Percentiles rank a stretch among this genome's conserved stretches.
Conservation (phyloP, 2,888 invertebrate species). For the Synergus gifuensis region DNA sequence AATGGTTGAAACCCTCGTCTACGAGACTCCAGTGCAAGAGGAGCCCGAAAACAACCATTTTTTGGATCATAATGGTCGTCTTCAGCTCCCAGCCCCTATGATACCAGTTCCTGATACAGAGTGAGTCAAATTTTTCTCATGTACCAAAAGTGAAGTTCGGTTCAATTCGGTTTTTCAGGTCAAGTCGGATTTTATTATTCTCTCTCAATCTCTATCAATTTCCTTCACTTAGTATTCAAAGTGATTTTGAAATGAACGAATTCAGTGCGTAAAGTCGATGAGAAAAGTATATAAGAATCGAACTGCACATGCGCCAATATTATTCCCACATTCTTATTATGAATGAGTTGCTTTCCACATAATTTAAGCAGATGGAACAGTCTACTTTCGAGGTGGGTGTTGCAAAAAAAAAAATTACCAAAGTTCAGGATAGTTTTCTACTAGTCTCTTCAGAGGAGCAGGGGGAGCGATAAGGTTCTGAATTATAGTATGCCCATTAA, state of each 20-base stretch:
- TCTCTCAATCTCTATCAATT: no score
- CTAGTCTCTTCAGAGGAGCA: not conserved
- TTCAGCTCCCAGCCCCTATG: slow-evolving; percentile 66
- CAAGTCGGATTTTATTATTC: not conserved
- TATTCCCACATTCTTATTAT: no score
- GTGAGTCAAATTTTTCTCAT: slow-evolving; percentile 64
- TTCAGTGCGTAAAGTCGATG: no score
- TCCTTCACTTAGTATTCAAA: no score
- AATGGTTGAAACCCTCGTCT: slow-evolving; percentile 95
- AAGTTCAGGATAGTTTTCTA: not conserved
- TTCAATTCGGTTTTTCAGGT: not conserved
- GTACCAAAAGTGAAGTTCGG: not conserved
- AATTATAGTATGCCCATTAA: slow-evolving; percentile 33
- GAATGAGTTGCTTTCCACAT: no score
- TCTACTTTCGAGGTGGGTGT: no score
- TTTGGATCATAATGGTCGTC: slow-evolving; percentile 74
- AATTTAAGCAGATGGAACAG: no score
- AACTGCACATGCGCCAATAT: no score
- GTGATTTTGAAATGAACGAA: no score
- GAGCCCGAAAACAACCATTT: slow-evolving; percentile 86
- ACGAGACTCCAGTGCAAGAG: slow-evolving; percentile 89
- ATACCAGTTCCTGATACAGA: slow-evolving; percentile 75
- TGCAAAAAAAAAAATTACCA: no score
- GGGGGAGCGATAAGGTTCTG: not conserved
- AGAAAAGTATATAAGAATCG: no score